Evolutionary conservation across 1,140 invertebrate species (phyloP), one percentile per base, ranked within the genome.

Genomic region (Berghia stephanieae): DNA sequence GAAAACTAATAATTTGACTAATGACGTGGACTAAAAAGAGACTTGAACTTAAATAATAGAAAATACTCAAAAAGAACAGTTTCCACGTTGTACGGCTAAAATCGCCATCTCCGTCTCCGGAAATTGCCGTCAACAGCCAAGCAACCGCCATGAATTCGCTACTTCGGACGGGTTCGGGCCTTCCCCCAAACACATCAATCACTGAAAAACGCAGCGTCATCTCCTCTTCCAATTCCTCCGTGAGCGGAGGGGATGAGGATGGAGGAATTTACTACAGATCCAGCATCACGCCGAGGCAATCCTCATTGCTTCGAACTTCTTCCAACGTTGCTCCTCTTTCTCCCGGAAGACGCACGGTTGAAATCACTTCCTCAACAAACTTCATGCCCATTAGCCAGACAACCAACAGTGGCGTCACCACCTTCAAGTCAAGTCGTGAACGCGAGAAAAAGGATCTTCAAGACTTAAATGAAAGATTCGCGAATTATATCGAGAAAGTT

Each of bases 401-500:
- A 24, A 80, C 85, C 27, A 78, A 63, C 44, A 81, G 73, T 21
- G 84, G 89, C 3, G 90, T 89, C 13, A 78, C 79, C 13, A 84
- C 81, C 57, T 89, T 91, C 66, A 83, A 88, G 63, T 83, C 83
- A 69, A 82, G 82, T 38, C 84, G 90, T 3, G 89, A 90, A 74
- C 86, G 85, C 60, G 90, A 91, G 78, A 91, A 91, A 84, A 89
- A 89, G 80, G 89, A 91, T 73, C 86, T 91, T 85, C 86, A 85
- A 66, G 90, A 91, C 74, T 80, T 91, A 71, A 91, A 91, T 79
- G 89, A 90, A 79, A 85, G 89, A 43, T 88, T 91, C 78, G 91
- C 91, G 67, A 85, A 83, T 75, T 91, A 91, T 84, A 91, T 91
- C 77, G 90, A 91, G 88, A 91, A 88, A 81, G 88, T 90, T 24